Conservation (phyloP, 2,113 vertebrate species). For the Progne subis region DNA sequence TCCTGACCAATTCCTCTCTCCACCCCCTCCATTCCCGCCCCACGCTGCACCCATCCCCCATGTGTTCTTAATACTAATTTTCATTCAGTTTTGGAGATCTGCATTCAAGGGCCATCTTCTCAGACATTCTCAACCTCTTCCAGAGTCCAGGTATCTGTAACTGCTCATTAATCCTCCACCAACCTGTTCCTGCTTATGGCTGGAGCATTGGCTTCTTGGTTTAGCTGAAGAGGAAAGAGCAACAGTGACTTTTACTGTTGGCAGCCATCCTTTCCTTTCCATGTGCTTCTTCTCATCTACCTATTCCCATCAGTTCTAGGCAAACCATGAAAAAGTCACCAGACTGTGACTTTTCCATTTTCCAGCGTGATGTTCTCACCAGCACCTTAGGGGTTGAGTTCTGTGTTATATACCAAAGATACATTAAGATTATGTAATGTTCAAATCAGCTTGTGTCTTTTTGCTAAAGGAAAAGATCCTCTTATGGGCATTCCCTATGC, state of each 20-base stretch:
- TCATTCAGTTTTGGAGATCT: not conserved
- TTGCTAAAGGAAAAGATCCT: not conserved
- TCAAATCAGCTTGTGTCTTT: not conserved
- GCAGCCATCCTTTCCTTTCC: not conserved
- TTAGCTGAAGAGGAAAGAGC: not conserved
- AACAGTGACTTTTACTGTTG: not conserved
- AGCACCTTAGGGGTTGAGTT: not conserved
- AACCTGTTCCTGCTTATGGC: not conserved
- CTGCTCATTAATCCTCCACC: not conserved
- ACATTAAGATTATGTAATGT: not conserved
- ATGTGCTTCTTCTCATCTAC: not conserved
- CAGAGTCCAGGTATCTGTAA: not conserved
- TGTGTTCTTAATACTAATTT: not conserved
- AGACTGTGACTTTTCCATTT: not conserved
- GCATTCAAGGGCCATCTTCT: not conserved
- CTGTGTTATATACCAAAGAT: not conserved
- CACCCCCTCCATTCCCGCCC: fast-evolving
- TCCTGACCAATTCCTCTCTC: not conserved
- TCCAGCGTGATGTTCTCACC: not conserved
- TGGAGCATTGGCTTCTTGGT: not conserved
- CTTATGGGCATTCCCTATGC: not conserved
- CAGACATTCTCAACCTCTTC: not conserved
- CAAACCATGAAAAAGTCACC: not conserved
- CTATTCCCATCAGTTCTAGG: not conserved
- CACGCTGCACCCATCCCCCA: no score